Conservation (phyloP, 2,113 vertebrate species). For the Vicugna pacos region DNA sequence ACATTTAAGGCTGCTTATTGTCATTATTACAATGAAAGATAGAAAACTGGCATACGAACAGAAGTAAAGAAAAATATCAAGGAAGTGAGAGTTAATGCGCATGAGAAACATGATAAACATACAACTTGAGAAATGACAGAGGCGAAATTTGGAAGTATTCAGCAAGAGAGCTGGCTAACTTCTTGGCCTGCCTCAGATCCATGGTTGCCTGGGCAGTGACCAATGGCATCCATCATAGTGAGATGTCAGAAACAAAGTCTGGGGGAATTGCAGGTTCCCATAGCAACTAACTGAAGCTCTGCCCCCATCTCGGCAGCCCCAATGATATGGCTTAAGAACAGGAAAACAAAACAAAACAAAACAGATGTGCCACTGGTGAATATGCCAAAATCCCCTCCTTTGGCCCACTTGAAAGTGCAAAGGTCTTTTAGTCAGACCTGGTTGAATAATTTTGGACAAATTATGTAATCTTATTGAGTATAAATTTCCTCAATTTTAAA, state of each 20-base stretch:
- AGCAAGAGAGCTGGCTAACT: neutral
- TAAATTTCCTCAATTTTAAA: constrained; percentile 12
- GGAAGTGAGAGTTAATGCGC: neutral
- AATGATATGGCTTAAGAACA: neutral
- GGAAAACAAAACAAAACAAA: neutral
- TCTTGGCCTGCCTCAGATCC: neutral
- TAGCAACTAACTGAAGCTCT: neutral
- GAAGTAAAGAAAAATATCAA: neutral
- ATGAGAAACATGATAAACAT: neutral
- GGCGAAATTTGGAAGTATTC: neutral
- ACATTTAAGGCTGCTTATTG: neutral
- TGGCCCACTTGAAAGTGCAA: neutral
- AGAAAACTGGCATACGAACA: neutral
- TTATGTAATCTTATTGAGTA: neutral
- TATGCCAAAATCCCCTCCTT: neutral
- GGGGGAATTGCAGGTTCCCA: neutral
- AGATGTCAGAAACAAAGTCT: neutral
- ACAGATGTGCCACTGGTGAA: neutral
- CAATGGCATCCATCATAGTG: neutral
- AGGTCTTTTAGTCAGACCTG: neutral
- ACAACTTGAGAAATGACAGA: neutral
- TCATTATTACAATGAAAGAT: neutral
- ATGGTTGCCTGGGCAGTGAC: neutral
- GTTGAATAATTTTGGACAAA: neutral
- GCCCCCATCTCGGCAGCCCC: neutral